Percentiles rank a stretch among this genome's conserved stretches.
These are phyloP conservation scores for Phrynocephalus guinanensis DNA, from an alignment of 2,797 vertebrate species.

Conservation along the genomic window DNA sequence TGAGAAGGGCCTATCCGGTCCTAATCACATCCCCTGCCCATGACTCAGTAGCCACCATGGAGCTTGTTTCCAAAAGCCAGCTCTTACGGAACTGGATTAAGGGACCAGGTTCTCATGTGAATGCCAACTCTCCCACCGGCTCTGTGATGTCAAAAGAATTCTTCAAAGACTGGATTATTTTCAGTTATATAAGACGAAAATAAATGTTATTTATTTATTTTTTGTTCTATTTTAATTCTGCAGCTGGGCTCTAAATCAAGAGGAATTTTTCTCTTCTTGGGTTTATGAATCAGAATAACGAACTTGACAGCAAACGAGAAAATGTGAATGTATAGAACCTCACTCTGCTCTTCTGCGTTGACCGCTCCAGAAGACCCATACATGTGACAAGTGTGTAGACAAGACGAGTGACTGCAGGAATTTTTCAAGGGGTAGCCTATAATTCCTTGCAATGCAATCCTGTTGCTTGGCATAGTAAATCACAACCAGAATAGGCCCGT, in stretches of 20 bases:
- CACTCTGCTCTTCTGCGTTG: not conserved
- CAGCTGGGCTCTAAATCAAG: slow-evolving; percentile 30
- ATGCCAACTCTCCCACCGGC: slow-evolving; percentile 26
- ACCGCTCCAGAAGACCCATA: not conserved
- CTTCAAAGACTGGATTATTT: slow-evolving; percentile 24
- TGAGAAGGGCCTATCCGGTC: not conserved
- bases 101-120: slow-evolving; percentile 30
- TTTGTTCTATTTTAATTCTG: slow-evolving; percentile 39
- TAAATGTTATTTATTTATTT: slow-evolving; percentile 23
- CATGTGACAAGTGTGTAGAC: not conserved
- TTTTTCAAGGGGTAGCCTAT: too few relatives aligned
- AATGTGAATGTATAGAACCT: not conserved
- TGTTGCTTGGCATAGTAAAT: too few relatives aligned
- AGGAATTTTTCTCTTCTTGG: slow-evolving; percentile 14
- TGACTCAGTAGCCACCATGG: slow-evolving; percentile 7
- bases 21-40: not conserved
- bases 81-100: not conserved
- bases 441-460: too few relatives aligned
- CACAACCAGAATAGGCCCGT: too few relatives aligned
- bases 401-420: not conserved
- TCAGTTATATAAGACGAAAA: slow-evolving; percentile 17
- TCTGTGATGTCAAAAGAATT: slow-evolving; percentile 9
- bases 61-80: not conserved
- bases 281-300: slow-evolving; percentile 14
- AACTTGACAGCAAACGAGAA: not conserved